Evolutionary conservation across 2,888 invertebrate species (phyloP).

Genomic region (Lasioglossum vierecki): DNA sequence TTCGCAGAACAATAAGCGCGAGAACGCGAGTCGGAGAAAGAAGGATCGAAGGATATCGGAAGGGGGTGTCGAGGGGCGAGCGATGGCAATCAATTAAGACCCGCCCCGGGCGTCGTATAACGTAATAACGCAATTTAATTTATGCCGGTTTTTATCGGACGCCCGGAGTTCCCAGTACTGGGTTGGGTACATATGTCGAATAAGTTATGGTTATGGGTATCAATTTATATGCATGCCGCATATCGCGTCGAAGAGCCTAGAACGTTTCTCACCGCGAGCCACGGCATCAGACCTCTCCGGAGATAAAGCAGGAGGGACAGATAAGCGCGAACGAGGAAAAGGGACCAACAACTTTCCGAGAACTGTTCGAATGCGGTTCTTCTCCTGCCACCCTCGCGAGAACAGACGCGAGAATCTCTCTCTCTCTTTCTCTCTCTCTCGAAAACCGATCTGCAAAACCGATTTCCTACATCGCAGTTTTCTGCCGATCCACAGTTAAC

Average conservation of each 20-base stretch:
- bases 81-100: conserved; percentile 70
- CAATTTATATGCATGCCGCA: conserved; percentile 76
- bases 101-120: conserved; percentile 64
- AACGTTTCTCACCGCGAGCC: conserved; percentile 69
- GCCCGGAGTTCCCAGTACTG: conserved; percentile 70
- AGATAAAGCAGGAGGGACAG: conserved; percentile 42
- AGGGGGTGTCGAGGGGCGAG: conserved; percentile 29
- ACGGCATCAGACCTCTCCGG: conserved; percentile 56
- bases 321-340: conserved; percentile 50
- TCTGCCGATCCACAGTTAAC: not conserved
- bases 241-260: conserved; percentile 73
- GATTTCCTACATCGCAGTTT: conserved; percentile 19
- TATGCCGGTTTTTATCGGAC: conserved; percentile 72
- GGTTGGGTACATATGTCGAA: conserved; percentile 68
- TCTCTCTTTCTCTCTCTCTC: not conserved
- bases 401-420: conserved; percentile 13
- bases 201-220: conserved; percentile 72
- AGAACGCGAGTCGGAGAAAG: not conserved
- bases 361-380: conserved; percentile 56
- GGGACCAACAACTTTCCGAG: conserved; percentile 52
- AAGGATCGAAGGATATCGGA: conserved; percentile 14
- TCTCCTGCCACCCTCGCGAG: conserved; percentile 63
- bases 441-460: conserved; percentile 12
- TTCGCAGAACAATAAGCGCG: conserved; percentile 8
- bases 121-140: conserved; percentile 73